Base-by-base conservation (phyloP, 2,113 vertebrate genomes). In the Takifugu flavidus region DNA sequence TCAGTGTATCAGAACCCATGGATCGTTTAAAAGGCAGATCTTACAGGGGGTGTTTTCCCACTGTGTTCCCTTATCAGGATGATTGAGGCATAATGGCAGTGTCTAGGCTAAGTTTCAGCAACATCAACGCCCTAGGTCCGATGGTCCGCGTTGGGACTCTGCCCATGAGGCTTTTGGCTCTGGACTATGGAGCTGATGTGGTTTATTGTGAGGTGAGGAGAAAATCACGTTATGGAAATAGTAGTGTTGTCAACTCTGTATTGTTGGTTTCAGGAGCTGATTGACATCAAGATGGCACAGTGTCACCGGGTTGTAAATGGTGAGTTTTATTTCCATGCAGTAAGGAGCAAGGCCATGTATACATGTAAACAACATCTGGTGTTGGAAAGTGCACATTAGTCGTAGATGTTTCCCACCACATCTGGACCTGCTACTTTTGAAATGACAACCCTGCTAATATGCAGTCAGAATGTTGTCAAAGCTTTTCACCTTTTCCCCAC, bases 91-190 rank as follows among this genome's bases (percentile, higher is more conserved):
- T 6, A 27, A 73, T 82, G 64, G 65, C 82, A 29, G 71, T 70
- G 42, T 70, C 60, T 7, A 67, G 78, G 0, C 87, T 98, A 70
- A 92, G 87, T 59, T 99, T 96, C 49, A 76, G 49, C 2, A 91
- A 93, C 42, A 93, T 94, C 74, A 79, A 83, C 6, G 93, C 96
- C 60, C 76, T 99, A 82, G 97, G 95, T 8, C 97, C 97, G 0
- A 98, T 99, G 97, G 97, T 99, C 53, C 92, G 97, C 0, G 94
- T 98, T 6, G 96, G 97, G 13, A 95, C 96, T 0, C 85, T 99
- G 2, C 96, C 97, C 0, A 99, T 98, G 97, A 86, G 96, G 1
- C 92, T 99, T 6, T 89, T 99, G 13, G 95, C 97, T 6, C 86
- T 99, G 84, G 95, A 99, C 86, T 96, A 95, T 13, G 97, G 97